phyloP scores from a whole-genome alignment of 2,797 vertebrate species.

The Avahi laniger region DNA sequence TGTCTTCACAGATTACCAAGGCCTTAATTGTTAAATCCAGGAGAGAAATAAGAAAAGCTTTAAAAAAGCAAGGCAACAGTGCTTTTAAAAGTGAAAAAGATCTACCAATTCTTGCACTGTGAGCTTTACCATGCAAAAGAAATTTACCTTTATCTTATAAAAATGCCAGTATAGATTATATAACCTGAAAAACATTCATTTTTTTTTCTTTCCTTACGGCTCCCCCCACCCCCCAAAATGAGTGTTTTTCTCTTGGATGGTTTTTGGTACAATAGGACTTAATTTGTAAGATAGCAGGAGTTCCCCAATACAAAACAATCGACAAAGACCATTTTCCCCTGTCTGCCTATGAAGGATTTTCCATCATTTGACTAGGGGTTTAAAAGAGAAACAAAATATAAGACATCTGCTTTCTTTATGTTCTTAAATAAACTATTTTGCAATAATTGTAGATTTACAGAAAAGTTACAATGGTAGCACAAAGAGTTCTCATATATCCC shows the following conservation, averaged over 20 bases:
- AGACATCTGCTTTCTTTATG: slow-evolving; percentile 49
- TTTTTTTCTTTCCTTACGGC: neutral
- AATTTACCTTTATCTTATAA: neutral
- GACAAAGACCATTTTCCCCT: neutral
- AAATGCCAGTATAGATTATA: neutral
- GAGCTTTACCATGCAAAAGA: neutral
- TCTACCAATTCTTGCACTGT: neutral
- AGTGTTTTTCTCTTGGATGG: slow-evolving; percentile 13
- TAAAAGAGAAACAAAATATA: slow-evolving; percentile 61
- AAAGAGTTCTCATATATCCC: neutral
- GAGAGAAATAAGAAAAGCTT: neutral
- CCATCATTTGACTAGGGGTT: slow-evolving; percentile 2
- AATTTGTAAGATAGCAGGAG: neutral
- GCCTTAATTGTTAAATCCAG: neutral
- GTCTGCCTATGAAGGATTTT: neutral
- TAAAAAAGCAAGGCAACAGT: neutral
- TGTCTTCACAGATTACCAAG: neutral
- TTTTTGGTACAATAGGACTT: neutral
- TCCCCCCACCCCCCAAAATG: neutral
- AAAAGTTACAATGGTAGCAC: neutral
- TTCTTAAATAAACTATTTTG: neutral
- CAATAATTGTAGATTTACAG: neutral
- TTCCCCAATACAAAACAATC: slow-evolving; percentile 12
- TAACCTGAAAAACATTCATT: neutral
- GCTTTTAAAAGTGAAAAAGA: neutral